Conservation (phyloP, 1,140 invertebrate species). For the Tribolium madens region DNA sequence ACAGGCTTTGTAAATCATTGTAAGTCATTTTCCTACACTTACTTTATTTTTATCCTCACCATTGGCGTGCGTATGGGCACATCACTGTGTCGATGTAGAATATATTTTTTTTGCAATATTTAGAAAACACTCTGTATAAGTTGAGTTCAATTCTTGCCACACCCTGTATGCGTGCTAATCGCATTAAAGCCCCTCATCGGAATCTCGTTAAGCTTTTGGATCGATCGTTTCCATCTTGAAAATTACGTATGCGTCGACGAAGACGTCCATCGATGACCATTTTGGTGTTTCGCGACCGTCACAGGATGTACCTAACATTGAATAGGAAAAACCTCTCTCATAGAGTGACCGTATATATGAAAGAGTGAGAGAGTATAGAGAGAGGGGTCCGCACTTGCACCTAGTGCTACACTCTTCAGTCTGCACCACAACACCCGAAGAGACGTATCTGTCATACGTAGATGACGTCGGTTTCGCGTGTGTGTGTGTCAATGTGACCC, state of each 20-base stretch:
- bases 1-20: too few relatives aligned
- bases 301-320: not conserved
- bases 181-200: too few relatives aligned
- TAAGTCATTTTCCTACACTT: too few relatives aligned
- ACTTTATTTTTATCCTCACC: too few relatives aligned
- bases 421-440: not conserved
- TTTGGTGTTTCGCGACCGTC: not conserved
- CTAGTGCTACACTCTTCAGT: not conserved
- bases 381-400: not conserved
- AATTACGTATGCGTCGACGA: not conserved
- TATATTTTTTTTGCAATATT: too few relatives aligned
- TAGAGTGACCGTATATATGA: too few relatives aligned
- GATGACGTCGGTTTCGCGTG: not conserved
- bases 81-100: too few relatives aligned
- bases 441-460: not conserved
- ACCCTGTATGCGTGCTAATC: too few relatives aligned
- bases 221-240: not conserved
- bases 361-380: not conserved
- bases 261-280: not conserved
- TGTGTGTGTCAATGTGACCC: not conserved
- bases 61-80: too few relatives aligned
- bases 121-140: too few relatives aligned
- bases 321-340: not conserved
- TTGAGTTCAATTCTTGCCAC: too few relatives aligned
- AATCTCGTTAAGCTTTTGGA: too few relatives aligned